Percentiles rank a stretch among this genome's conserved stretches.
Evolutionary conservation across 1,140 invertebrate species (phyloP).

Genomic region (Helicorthomorpha holstii): DNA sequence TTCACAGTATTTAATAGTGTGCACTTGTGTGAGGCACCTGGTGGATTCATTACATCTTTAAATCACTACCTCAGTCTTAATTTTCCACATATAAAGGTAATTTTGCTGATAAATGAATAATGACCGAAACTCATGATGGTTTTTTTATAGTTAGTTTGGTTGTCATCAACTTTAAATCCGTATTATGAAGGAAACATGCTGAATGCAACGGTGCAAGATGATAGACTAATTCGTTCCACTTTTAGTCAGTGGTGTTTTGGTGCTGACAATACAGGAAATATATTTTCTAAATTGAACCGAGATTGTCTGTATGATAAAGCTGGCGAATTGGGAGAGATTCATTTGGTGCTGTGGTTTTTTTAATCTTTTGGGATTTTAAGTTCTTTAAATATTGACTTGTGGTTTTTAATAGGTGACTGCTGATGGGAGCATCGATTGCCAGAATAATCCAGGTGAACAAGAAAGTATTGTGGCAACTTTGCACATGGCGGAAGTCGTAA

Average conservation of each 20-base stretch:
- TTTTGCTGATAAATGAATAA: no score
- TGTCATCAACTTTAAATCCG: slow-evolving; percentile 72
- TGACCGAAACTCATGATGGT: slow-evolving; percentile 1
- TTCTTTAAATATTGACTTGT: no score
- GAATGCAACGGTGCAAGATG: slow-evolving; percentile 59
- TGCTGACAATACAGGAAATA: slow-evolving; percentile 60
- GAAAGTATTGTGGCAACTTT: slow-evolving; percentile 55
- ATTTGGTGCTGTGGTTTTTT: neutral
- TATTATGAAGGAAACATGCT: slow-evolving; percentile 71
- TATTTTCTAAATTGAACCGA: slow-evolving; percentile 48
- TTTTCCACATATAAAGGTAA: neutral
- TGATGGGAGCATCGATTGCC: slow-evolving; percentile 84
- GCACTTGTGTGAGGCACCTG: slow-evolving; percentile 88
- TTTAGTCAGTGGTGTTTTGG: slow-evolving; percentile 71
- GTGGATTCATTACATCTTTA: slow-evolving; percentile 72
- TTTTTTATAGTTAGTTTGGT: slow-evolving; percentile 56
- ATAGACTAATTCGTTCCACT: slow-evolving; percentile 63
- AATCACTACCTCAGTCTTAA: slow-evolving; percentile 59
- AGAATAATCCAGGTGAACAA: slow-evolving; percentile 63
- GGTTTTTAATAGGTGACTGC: slow-evolving; percentile 60
- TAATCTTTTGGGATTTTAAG: neutral
- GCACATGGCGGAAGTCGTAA: slow-evolving; percentile 63
- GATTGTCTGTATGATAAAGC: slow-evolving; percentile 33
- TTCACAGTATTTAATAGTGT: slow-evolving; percentile 34
- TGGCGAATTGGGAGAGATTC: slow-evolving; percentile 16